These are phyloP conservation scores for Brienomyrus brachyistius DNA, from an alignment of 2,113 vertebrate genomes.

Conservation along the genomic window DNA sequence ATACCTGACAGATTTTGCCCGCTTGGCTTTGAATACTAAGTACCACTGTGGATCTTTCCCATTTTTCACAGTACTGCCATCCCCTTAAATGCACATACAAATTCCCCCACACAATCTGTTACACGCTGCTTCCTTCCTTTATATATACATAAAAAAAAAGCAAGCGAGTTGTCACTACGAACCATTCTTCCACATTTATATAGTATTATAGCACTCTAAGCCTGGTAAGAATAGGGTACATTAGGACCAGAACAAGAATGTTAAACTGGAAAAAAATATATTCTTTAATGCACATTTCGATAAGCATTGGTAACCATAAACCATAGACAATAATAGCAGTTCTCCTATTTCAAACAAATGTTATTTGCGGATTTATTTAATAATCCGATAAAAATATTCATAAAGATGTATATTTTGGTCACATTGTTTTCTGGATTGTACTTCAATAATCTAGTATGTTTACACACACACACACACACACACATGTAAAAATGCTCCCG, in stretches of 20 bases:
- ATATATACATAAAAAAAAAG: not conserved
- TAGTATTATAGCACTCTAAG: not conserved
- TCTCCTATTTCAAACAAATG: not conserved
- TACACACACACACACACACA: not conserved
- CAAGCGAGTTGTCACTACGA: not conserved
- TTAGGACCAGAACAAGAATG: not conserved
- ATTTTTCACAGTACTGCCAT: slow-evolving; percentile 15
- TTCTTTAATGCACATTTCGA: not conserved
- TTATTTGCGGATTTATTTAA: not conserved
- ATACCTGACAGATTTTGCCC: slow-evolving; percentile 52
- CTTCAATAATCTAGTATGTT: not conserved
- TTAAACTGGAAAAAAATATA: not conserved
- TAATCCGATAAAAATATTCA: not conserved
- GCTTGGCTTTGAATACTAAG: slow-evolving; percentile 48
- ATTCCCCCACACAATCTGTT: slow-evolving; percentile 32
- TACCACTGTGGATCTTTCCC: slow-evolving; percentile 44
- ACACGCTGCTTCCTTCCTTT: not conserved
- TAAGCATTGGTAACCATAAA: not conserved
- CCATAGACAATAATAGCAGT: not conserved
- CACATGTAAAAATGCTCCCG: not conserved
- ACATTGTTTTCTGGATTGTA: not conserved
- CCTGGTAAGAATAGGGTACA: not conserved
- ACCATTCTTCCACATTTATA: not conserved
- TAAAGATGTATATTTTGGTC: not conserved
- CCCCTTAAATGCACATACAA: slow-evolving; percentile 14